Evolutionary conservation across 2,113 vertebrate species (phyloP).

Genomic region (Pachypanchax playfairii): DNA sequence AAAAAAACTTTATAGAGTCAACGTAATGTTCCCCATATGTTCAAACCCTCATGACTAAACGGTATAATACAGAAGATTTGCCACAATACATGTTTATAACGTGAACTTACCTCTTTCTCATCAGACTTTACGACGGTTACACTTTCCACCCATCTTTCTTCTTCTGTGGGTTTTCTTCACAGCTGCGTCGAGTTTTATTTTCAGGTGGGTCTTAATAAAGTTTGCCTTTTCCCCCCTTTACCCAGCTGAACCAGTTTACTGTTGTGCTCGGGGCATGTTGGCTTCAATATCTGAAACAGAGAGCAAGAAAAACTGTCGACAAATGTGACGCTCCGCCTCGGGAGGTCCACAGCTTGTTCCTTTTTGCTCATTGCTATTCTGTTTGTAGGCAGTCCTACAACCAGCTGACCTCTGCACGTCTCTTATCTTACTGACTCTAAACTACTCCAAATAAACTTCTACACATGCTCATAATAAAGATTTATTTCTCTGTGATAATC

Average conservation of each 20-base stretch:
- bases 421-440: conserved; percentile 8
- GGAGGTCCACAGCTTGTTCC: neutral
- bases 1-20: too few species aligned
- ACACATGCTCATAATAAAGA: too few species aligned
- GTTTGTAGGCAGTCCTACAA: too few species aligned
- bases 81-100: fast-evolving
- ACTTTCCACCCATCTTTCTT: conserved; percentile 25
- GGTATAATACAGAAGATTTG: too few species aligned
- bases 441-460: too few species aligned
- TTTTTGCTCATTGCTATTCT: neutral
- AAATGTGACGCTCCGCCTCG: conserved; percentile 54
- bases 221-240: neutral
- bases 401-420: conserved; percentile 21
- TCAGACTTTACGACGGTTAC: conserved; percentile 8
- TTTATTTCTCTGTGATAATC: too few species aligned
- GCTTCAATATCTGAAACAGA: conserved; percentile 23
- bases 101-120: conserved; percentile 36
- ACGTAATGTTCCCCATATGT: too few species aligned
- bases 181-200: conserved; percentile 5
- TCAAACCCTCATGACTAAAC: too few species aligned
- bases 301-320: neutral
- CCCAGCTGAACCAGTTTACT: conserved; percentile 70
- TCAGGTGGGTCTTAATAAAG: conserved; percentile 25
- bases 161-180: conserved; percentile 10
- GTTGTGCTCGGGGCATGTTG: conserved; percentile 67